A percentile compares a stretch with the other conserved stretches of the same genome.
phyloP scores from a whole-genome alignment of 2,888 invertebrate genomes.

The Pachliopta kotzebuea region DNA sequence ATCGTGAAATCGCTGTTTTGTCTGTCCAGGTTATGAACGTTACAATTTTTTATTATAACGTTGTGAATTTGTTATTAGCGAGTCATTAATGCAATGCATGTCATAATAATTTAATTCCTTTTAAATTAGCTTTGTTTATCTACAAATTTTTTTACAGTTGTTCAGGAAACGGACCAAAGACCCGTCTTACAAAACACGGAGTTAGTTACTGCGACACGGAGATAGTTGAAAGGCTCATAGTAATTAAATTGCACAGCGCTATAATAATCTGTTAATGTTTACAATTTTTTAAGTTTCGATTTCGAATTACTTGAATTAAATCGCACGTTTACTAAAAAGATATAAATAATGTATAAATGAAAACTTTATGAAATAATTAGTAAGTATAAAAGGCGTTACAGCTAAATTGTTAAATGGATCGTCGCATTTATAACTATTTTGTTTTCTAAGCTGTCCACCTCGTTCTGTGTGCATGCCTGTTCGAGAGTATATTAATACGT shows the following conservation, averaged over 20 bases:
- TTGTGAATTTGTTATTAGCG: not conserved
- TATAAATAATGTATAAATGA: not conserved
- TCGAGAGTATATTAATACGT: not conserved
- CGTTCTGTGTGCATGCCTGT: not conserved
- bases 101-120: not conserved
- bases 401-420: too few relatives aligned
- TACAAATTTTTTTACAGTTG: too few relatives aligned
- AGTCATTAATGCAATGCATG: not conserved
- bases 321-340: not conserved
- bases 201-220: too few relatives aligned
- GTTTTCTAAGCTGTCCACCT: not conserved
- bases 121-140: too few relatives aligned
- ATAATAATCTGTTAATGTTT: not conserved
- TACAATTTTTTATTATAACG: not conserved
- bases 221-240: too few relatives aligned
- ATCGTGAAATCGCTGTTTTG: conserved; percentile 30
- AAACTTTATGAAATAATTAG: not conserved
- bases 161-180: too few relatives aligned
- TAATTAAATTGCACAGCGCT: not conserved
- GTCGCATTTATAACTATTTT: not conserved
- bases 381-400: too few relatives aligned
- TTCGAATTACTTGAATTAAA: not conserved
- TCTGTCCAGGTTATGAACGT: too few relatives aligned
- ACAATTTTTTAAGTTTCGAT: not conserved
- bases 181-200: too few relatives aligned